Conservation (phyloP, 2,113 vertebrate species). For the Pyxicephalus adspersus region DNA sequence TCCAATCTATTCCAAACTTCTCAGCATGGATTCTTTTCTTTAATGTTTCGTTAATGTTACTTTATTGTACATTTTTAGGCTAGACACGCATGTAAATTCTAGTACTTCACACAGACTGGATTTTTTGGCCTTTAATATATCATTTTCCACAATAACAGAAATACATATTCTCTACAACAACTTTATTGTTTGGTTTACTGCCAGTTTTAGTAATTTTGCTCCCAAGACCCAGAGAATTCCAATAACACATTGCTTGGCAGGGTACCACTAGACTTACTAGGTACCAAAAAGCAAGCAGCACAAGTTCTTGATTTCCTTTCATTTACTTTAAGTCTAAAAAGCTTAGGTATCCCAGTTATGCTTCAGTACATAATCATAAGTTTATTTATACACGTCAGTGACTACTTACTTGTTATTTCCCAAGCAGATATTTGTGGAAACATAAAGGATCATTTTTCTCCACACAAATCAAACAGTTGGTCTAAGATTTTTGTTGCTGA, state of each 20-base stretch:
- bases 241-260: constrained; percentile 6
- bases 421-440: neutral
- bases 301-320: constrained; percentile 22
- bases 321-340: neutral
- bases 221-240: constrained; percentile 22
- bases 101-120: constrained; percentile 1
- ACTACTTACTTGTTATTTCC: neutral
- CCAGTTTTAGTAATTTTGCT: constrained; percentile 17
- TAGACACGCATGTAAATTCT: constrained; percentile 32
- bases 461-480: neutral
- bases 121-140: constrained; percentile 30
- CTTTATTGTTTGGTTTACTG: neutral
- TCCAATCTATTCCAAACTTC: constrained; percentile 4
- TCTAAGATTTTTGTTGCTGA: neutral
- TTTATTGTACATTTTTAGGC: constrained; percentile 33
- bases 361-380: neutral
- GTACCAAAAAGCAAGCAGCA: constrained; percentile 19
- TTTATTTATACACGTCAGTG: neutral
- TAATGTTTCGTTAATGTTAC: constrained; percentile 7
- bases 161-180: constrained; percentile 4
- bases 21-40: constrained; percentile 38
- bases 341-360: neutral
- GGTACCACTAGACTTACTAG: neutral
- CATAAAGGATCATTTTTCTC: neutral
- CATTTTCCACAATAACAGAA: constrained; percentile 23